phyloP scores from a whole-genome alignment of 2,888 invertebrate genomes.

The Scaptomyza polygonia region DNA sequence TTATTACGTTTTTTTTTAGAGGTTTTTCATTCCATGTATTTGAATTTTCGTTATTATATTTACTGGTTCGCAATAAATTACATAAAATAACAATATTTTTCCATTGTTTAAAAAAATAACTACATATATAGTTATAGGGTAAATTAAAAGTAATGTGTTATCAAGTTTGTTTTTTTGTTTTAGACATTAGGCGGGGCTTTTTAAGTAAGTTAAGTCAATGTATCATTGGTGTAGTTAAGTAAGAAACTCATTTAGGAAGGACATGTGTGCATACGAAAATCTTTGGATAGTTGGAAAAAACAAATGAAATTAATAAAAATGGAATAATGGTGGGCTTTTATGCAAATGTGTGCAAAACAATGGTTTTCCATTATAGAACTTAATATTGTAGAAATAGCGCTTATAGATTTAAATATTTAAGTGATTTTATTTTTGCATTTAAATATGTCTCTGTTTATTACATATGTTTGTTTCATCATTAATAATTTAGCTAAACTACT shows the following conservation, averaged over 20 bases:
- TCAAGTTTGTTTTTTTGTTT: conserved; percentile 53
- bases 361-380: conserved; percentile 45
- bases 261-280: no score
- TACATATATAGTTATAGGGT: conserved; percentile 53
- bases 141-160: conserved; percentile 71
- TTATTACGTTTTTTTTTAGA: conserved; percentile 55
- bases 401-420: conserved; percentile 62
- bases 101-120: conserved; percentile 57
- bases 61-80: conserved; percentile 76
- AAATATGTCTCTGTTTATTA: conserved; percentile 40
- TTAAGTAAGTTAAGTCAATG: conserved; percentile 42
- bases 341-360: conserved; percentile 38
- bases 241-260: conserved; percentile 48
- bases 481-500: conserved; percentile 63
- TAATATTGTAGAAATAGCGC: conserved; percentile 61
- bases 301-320: no score
- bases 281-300: conserved; percentile 11
- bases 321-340: not conserved
- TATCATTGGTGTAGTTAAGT: conserved; percentile 58
- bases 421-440: conserved; percentile 53
- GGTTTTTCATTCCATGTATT: conserved; percentile 65
- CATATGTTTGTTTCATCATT: conserved; percentile 27
- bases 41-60: conserved; percentile 64
- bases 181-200: conserved; percentile 44
- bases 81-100: conserved; percentile 63